phyloP scores from a whole-genome alignment of 2,797 vertebrate genomes.

The Molossus alvarezi region DNA sequence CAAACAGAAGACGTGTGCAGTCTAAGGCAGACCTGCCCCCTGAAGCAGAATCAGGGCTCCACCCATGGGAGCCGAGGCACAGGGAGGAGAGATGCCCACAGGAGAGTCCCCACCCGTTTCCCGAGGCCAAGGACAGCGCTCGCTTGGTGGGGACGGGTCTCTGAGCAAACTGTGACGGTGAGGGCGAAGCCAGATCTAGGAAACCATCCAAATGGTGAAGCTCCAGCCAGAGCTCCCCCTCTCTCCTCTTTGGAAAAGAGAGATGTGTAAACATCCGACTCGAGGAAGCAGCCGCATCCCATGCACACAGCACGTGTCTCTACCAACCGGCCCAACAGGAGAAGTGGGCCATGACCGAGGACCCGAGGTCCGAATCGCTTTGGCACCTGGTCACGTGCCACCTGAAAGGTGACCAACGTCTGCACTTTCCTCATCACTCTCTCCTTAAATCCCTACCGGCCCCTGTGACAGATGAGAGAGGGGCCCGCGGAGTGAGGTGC shows the following conservation, averaged over 20 bases:
- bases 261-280: background rate
- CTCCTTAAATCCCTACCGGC: background rate
- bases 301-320: background rate
- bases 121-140: background rate
- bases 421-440: background rate
- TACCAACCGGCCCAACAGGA: background rate
- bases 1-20: background rate
- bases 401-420: background rate
- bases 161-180: background rate
- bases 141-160: background rate
- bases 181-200: background rate
- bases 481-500: background rate
- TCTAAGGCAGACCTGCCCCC: background rate
- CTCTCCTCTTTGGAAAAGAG: slow-evolving; percentile 43
- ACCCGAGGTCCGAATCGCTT: background rate
- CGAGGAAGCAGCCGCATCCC: background rate
- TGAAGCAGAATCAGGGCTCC: background rate
- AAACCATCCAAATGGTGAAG: background rate
- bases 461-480: background rate
- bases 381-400: background rate
- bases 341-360: background rate
- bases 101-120: background rate
- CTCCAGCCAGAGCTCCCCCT: background rate
- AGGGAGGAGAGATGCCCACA: background rate
- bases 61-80: too few species aligned